Base-by-base conservation (phyloP, 2,888 invertebrate genomes). In the Galerucella nymphaeae region DNA sequence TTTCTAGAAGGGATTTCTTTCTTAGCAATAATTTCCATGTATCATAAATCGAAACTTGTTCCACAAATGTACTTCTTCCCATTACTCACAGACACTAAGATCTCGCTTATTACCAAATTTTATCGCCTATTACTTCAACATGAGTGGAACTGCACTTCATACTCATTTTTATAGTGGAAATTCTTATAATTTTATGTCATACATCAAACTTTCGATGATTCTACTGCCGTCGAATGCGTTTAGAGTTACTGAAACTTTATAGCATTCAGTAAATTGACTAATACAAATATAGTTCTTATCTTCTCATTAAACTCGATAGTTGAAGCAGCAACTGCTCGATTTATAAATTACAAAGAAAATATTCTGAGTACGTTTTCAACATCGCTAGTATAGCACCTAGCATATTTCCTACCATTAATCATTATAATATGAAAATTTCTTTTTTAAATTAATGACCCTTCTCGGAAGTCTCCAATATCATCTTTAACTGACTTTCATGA, bases 341-440 rank as follows among this genome's bases (percentile, higher is more conserved):
- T 18, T 55, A 38, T 70, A 30, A 41, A 65, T 65, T 62, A 72
- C 61, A 62, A 71, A 63, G 58, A 20, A 67, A 58, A 75, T 69
- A 69, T 69, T 70, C 61, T 71, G 50, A 59, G 58, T 66, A 58
- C 62, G 53, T 71, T 69, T 66, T 67, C 50, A 62, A 62, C 59
- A 61, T 59, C 69, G 55, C 18, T 57, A 53, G 14, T 63, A 55
- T 53, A 41, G 23, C 55, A 63, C 67, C 66, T 58, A 57, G 69
- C 66, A 55, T 38, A 66, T 62, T 61, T 23, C 64, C 58, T 8
- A 50, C 76, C 76, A 76, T 76, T 76, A 76, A 74, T 76, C 76
- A 76, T 72, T 62, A 53, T 71, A 74, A 73, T 71, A 73, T 70
- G 75, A 73, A 76, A 74, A 74, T 76, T 74, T 71, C 70, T 59